Percentiles rank a stretch among this genome's conserved stretches.
Evolutionary conservation across 2,888 invertebrate species (phyloP).

Genomic region (Crepidodera aurea): DNA sequence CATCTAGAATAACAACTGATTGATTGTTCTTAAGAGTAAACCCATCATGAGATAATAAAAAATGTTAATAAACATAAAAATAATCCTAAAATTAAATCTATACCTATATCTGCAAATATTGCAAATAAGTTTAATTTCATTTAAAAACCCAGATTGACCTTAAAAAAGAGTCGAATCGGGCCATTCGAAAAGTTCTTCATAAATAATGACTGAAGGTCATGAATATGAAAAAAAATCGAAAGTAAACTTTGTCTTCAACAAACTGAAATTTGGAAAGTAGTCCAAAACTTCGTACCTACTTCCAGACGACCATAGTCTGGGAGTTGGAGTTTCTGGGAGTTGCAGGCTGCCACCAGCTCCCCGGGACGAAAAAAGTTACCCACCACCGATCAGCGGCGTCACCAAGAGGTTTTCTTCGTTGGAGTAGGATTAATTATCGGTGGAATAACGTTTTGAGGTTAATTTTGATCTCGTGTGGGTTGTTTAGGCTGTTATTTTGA

Average conservation of each 20-base stretch:
- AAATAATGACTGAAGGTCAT: constrained; percentile 27
- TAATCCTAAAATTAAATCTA: too few relatives aligned
- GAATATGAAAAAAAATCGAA: constrained; percentile 24
- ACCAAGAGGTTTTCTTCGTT: constrained; percentile 4
- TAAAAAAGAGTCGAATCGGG: neutral
- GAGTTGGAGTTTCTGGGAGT: constrained; percentile 19
- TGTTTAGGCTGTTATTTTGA: too few relatives aligned
- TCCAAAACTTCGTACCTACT: constrained; percentile 29
- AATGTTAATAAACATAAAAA: too few relatives aligned
- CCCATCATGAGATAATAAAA: too few relatives aligned
- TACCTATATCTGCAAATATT: too few relatives aligned
- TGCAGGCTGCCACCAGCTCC: constrained; percentile 6
- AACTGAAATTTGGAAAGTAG: constrained; percentile 30
- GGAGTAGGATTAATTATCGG: too few relatives aligned
- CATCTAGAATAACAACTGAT: too few relatives aligned
- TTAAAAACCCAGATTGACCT: too few relatives aligned
- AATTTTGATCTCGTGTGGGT: too few relatives aligned
- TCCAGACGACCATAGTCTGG: constrained; percentile 19
- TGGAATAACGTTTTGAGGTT: too few relatives aligned
- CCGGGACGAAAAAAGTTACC: constrained; percentile 26
- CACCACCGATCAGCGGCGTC: constrained; percentile 11
- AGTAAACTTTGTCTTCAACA: constrained; percentile 29
- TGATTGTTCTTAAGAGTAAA: too few relatives aligned
- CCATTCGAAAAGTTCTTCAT: neutral
- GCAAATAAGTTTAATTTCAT: too few relatives aligned